phyloP scores from a whole-genome alignment of 2,888 invertebrate species.

The Dicyrtomina minuta region DNA sequence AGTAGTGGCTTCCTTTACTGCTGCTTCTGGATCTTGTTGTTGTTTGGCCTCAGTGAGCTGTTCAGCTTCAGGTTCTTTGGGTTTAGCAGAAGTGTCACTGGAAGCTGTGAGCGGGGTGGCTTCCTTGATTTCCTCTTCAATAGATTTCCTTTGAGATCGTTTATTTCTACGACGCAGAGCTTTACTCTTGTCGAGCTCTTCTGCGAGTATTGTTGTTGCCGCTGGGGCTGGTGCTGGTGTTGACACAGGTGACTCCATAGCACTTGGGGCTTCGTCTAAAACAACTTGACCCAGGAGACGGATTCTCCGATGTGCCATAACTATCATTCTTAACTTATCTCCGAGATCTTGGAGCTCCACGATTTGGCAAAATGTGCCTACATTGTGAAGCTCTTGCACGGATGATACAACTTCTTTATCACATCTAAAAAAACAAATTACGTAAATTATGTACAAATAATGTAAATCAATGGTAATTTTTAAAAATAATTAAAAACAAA shows the following conservation, averaged over 20 bases:
- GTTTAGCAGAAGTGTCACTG: background rate
- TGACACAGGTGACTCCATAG: too few relatives aligned
- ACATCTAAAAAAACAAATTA: constrained; percentile 65
- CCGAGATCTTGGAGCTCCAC: constrained; percentile 96
- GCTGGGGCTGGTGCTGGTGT: too few relatives aligned
- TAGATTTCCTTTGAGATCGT: constrained; percentile 36
- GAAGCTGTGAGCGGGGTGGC: background rate
- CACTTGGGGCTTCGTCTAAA: constrained; percentile 63
- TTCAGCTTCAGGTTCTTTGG: background rate
- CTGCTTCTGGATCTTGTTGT: background rate
- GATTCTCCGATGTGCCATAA: constrained; percentile 90
- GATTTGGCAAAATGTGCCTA: constrained; percentile 97
- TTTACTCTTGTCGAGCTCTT: constrained; percentile 52
- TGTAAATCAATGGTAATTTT: too few relatives aligned
- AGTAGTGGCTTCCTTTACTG: constrained; percentile 5
- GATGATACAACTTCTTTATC: constrained; percentile 81
- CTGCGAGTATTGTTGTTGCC: too few relatives aligned
- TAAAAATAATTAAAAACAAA: constrained; percentile 14
- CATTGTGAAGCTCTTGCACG: constrained; percentile 79
- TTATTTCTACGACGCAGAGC: constrained; percentile 38
- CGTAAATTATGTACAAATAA: background rate
- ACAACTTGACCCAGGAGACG: constrained; percentile 76
- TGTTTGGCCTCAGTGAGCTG: background rate
- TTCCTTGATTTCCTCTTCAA: constrained; percentile 16
- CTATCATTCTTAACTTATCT: constrained; percentile 82